These are phyloP conservation scores for Aptenodytes patagonicus DNA, from an alignment of 2,113 vertebrate species.

Conservation along the genomic window DNA sequence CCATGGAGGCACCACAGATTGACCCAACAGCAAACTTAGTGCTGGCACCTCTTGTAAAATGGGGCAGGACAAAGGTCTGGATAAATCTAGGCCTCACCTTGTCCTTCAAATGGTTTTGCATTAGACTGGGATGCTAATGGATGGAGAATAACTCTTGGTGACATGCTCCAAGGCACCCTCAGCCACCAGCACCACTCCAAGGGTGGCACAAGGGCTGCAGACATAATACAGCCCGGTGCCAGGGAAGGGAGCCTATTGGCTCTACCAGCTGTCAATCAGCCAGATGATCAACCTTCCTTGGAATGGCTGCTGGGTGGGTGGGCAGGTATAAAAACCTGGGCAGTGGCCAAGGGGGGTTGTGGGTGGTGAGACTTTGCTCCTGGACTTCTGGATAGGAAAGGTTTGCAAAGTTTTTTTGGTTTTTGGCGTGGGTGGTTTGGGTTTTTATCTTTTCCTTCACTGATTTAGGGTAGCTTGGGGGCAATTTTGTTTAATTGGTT, in stretches of 20 bases:
- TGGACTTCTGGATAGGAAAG: not conserved
- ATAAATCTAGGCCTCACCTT: not conserved
- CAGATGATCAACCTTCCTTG: not conserved
- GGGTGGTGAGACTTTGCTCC: not conserved
- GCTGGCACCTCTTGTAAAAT: not conserved
- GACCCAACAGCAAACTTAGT: not conserved
- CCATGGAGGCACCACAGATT: not conserved
- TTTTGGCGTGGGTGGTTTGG: not conserved
- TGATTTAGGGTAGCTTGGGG: not conserved
- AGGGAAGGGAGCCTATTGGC: not conserved
- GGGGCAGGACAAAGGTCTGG: not conserved
- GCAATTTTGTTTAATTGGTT: fast-evolving
- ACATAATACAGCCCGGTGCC: no score
- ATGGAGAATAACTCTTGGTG: not conserved
- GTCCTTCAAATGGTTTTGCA: not conserved
- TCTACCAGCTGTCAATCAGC: not conserved
- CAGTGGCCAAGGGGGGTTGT: not conserved
- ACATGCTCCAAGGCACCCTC: not conserved
- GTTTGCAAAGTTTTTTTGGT: not conserved
- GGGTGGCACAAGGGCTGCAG: not conserved
- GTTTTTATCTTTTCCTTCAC: not conserved
- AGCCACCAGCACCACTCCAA: not conserved
- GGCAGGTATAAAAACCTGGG: not conserved
- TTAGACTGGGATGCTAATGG: not conserved
- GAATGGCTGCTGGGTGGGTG: not conserved